A percentile compares a stretch with the other conserved stretches of the same genome.
These are phyloP conservation scores for Helogale parvula DNA, from an alignment of 2,113 vertebrate species.

Conservation along the genomic window DNA sequence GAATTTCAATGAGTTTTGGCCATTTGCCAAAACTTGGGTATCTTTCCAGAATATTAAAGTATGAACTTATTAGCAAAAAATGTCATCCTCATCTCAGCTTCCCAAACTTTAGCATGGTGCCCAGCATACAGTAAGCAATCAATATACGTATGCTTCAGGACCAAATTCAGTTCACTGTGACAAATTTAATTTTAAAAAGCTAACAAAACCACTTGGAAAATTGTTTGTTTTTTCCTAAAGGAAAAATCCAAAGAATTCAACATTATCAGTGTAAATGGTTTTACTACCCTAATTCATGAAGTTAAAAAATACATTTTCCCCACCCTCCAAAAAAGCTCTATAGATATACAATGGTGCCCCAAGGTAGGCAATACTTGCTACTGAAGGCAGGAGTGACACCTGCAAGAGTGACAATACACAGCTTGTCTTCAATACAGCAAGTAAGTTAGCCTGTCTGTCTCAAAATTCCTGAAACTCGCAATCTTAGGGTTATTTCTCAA, in stretches of 20 bases:
- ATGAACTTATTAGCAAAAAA: background rate
- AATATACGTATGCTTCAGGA: background rate
- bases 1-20: background rate
- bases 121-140: background rate
- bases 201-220: slow-evolving; percentile 38
- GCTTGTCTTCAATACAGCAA: background rate
- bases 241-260: background rate
- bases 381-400: background rate
- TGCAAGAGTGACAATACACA: background rate
- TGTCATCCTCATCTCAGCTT: background rate
- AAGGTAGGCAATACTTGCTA: background rate
- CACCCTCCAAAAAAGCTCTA: background rate
- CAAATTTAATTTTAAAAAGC: background rate
- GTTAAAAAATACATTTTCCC: background rate
- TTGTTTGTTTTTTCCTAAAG: background rate
- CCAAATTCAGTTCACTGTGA: background rate
- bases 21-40: background rate
- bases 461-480: background rate
- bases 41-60: background rate
- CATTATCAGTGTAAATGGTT: background rate
- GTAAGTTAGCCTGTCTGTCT: background rate
- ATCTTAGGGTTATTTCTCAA: slow-evolving; percentile 6
- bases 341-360: background rate
- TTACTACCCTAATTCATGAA: background rate
- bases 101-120: background rate